These are phyloP conservation scores for Nasua narica DNA, from an alignment of 2,797 vertebrate genomes.

Conservation along the genomic window DNA sequence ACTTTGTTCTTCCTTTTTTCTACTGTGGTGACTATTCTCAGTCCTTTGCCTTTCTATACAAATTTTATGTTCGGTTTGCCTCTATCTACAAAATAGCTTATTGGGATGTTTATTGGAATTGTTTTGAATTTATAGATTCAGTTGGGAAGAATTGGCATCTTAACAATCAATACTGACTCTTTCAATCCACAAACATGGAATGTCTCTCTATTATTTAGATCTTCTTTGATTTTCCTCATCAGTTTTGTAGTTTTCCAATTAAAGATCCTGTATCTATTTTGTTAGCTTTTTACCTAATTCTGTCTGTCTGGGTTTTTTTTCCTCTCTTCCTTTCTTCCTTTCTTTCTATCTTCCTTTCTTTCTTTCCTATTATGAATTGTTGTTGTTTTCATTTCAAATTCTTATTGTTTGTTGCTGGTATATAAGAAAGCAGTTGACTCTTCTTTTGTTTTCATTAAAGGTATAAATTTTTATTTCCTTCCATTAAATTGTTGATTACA, in stretches of 20 bases:
- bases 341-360: neutral
- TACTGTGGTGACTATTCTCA: neutral
- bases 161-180: neutral
- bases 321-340: neutral
- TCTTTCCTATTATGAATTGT: neutral
- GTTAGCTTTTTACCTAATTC: neutral
- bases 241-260: neutral
- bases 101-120: neutral
- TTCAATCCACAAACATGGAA: neutral
- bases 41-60: neutral
- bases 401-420: neutral
- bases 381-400: neutral
- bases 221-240: neutral
- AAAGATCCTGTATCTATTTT: neutral
- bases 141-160: neutral
- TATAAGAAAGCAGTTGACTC: neutral
- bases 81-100: neutral
- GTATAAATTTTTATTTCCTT: constrained; percentile 40
- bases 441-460: constrained; percentile 21
- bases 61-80: constrained; percentile 31
- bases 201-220: neutral
- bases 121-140: neutral
- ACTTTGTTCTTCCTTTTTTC: neutral
- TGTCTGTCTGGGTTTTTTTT: neutral
- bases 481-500: neutral